A percentile compares a stretch with the other conserved stretches of the same genome.
These are phyloP conservation scores for Melanotaenia boesemani DNA, from an alignment of 2,797 vertebrate genomes.

Conservation along the genomic window DNA sequence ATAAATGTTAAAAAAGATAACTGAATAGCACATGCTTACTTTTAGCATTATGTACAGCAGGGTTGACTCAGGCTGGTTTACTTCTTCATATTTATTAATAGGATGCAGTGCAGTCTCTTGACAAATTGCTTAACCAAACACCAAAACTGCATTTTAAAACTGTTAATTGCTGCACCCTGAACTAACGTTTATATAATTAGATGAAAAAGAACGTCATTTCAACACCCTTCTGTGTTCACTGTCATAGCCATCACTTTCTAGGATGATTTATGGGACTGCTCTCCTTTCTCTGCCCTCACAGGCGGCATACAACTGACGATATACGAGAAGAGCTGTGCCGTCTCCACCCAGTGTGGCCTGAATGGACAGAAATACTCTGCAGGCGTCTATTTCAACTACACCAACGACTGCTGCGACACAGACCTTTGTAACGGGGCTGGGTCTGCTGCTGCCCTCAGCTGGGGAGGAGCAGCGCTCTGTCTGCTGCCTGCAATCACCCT, in stretches of 20 bases:
- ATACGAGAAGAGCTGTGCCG: conserved; percentile 84
- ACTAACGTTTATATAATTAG: too few relatives aligned
- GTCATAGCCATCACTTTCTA: too few relatives aligned
- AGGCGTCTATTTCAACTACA: conserved; percentile 83
- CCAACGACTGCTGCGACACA: conserved; percentile 82
- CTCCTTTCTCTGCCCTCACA: conserved; percentile 38
- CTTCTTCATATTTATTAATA: too few relatives aligned
- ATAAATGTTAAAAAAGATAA: background rate
- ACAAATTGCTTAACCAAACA: background rate
- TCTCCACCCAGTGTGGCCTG: conserved; percentile 75
- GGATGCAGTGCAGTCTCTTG: background rate
- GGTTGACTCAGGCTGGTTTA: background rate
- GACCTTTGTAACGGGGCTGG: conserved; percentile 84
- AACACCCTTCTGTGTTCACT: too few relatives aligned
- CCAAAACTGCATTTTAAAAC: too few relatives aligned
- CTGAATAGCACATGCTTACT: background rate
- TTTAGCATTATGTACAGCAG: background rate
- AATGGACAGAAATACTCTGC: conserved; percentile 75
- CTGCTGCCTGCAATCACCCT: conserved; percentile 55
- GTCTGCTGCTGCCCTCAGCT: conserved; percentile 34
- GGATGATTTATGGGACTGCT: background rate
- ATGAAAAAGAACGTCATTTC: too few relatives aligned
- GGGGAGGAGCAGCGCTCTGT: conserved; percentile 44
- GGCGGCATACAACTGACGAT: conserved; percentile 75
- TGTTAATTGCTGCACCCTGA: too few relatives aligned